A percentile compares a stretch with the other conserved stretches of the same genome.
Conservation (phyloP, 2,797 vertebrate genomes). For the Galaxias olidus region DNA sequence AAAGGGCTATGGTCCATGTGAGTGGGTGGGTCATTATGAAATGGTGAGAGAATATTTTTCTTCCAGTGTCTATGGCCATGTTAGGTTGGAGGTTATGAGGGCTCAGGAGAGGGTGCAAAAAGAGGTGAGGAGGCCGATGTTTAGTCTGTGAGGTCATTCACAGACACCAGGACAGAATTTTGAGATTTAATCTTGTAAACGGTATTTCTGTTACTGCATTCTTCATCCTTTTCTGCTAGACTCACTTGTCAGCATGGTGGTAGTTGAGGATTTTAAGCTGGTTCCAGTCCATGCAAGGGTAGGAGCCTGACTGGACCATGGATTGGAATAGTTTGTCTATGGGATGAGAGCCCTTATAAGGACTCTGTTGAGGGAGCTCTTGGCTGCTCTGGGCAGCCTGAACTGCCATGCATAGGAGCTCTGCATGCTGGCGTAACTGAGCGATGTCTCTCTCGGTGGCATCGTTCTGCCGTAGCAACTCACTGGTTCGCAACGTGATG, state of each 20-base stretch:
- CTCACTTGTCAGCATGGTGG: conserved; percentile 10
- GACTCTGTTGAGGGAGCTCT: conserved; percentile 20
- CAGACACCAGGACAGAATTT: conserved; percentile 7
- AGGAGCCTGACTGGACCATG: conserved; percentile 64
- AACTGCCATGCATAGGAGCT: conserved; percentile 59
- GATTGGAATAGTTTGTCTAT: conserved; percentile 57
- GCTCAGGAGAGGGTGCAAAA: conserved; percentile 57
- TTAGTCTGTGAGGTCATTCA: conserved; percentile 21
- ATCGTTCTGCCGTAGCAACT: conserved; percentile 62
- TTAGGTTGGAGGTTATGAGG: background rate
- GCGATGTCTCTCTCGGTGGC: conserved; percentile 60
- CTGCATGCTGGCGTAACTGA: conserved; percentile 66
- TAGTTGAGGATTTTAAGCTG: conserved; percentile 18
- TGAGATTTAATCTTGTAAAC: background rate
- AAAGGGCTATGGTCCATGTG: conserved; percentile 26
- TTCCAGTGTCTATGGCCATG: conserved; percentile 8
- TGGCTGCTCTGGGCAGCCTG: conserved; percentile 24
- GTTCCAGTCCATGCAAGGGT: conserved; percentile 47
- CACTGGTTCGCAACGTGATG: conserved; percentile 69
- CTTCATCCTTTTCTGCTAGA: conserved; percentile 24
- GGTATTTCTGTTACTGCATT: conserved; percentile 12
- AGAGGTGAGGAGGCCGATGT: conserved; percentile 58
- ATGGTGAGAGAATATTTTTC: conserved; percentile 18
- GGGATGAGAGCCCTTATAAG: conserved; percentile 13
- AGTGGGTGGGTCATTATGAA: conserved; percentile 39